Percentiles rank a stretch among this genome's conserved stretches.
Evolutionary conservation across 2,113 vertebrate species (phyloP).

Genomic region (Brachyhypopomus occidentalis): DNA sequence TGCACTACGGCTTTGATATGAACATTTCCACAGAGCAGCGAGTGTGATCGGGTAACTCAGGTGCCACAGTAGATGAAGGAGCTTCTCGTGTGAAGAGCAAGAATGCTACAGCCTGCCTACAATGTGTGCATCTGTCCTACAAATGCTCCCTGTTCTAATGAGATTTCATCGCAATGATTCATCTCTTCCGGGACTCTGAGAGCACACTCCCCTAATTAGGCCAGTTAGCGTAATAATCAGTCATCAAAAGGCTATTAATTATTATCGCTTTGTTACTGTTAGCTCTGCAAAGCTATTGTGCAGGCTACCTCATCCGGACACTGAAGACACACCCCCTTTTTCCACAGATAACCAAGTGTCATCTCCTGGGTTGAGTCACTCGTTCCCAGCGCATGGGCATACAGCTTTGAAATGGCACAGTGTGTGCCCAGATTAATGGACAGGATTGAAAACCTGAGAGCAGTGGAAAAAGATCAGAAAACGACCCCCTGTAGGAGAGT

Average conservation of each 20-base stretch:
- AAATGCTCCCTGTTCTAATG: constrained; percentile 32
- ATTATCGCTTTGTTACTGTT: constrained; percentile 8
- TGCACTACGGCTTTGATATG: neutral
- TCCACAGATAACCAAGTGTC: neutral
- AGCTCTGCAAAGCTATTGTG: neutral
- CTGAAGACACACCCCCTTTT: neutral
- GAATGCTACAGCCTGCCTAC: neutral
- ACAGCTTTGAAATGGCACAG: no score
- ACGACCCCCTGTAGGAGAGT: no score
- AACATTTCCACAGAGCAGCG: neutral
- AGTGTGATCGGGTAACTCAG: neutral
- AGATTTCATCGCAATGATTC: constrained; percentile 39
- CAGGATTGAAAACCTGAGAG: no score
- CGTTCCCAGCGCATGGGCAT: neutral
- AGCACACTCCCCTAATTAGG: constrained; percentile 45
- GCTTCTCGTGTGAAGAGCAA: neutral
- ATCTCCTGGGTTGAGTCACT: neutral
- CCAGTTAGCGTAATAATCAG: constrained; percentile 41
- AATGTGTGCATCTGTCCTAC: constrained; percentile 3
- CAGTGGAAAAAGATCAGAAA: no score
- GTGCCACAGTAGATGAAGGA: neutral
- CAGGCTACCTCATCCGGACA: neutral
- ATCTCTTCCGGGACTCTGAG: constrained; percentile 24
- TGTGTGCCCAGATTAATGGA: neutral
- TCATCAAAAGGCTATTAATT: constrained; percentile 55